A percentile compares a stretch with the other conserved stretches of the same genome.
These are phyloP conservation scores for Crocidura indochinensis DNA, from an alignment of 2,797 vertebrate species.

Conservation along the genomic window DNA sequence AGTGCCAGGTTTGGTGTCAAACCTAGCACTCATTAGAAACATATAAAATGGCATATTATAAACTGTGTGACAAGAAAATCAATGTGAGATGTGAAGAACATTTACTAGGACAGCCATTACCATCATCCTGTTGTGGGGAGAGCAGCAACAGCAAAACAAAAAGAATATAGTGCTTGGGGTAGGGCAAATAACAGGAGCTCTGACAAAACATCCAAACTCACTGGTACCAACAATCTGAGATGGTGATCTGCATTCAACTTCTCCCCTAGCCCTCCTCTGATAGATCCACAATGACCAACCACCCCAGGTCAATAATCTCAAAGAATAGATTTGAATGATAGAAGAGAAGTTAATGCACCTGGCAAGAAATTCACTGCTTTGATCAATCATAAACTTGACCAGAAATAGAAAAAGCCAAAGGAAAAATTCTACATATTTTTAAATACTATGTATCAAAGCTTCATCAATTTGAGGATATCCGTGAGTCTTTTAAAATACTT, in stretches of 20 bases:
- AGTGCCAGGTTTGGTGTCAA: background rate
- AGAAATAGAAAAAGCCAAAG: no score
- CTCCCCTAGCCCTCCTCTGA: background rate
- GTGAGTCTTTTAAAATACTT: slow-evolving; percentile 5
- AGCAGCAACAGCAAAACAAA: background rate
- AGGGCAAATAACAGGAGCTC: background rate
- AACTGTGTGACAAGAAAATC: background rate
- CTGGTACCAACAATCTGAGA: background rate
- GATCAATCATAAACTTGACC: background rate
- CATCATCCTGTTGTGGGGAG: background rate
- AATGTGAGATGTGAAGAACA: background rate
- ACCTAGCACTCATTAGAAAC: background rate
- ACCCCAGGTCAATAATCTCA: accelerated
- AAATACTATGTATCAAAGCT: background rate
- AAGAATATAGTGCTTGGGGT: background rate
- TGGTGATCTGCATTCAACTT: no score
- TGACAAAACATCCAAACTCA: background rate
- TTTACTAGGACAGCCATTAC: background rate
- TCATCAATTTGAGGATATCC: background rate
- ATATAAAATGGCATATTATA: background rate
- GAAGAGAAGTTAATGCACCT: background rate
- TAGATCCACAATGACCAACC: background rate
- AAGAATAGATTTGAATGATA: background rate
- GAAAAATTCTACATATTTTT: no score
- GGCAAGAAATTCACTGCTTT: background rate